Percentiles rank a stretch among this genome's conserved stretches.
These are phyloP conservation scores for Pseudomyrmex dendroicus DNA, from an alignment of 1,140 invertebrate species.

Conservation along the genomic window DNA sequence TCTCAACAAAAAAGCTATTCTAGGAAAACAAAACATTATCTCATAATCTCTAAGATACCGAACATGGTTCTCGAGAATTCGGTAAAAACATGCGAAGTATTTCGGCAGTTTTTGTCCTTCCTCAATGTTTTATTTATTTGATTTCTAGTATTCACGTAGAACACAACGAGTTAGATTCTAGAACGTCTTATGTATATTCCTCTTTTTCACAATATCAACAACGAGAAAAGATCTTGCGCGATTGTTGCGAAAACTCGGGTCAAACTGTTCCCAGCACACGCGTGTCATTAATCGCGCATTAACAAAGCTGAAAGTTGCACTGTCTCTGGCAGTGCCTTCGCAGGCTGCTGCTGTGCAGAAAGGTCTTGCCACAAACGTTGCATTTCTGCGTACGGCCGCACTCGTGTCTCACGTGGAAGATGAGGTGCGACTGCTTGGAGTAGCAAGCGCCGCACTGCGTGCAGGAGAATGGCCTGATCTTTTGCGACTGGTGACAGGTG, in stretches of 20 bases:
- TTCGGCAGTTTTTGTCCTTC: background rate
- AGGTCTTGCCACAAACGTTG: conserved; percentile 82
- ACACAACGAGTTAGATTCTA: too few species aligned
- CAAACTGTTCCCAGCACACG: background rate
- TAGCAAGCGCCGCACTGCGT: conserved; percentile 76
- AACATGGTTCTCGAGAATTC: background rate
- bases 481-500: conserved; percentile 70
- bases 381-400: conserved; percentile 82
- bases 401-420: conserved; percentile 79
- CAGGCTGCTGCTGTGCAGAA: conserved; percentile 83
- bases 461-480: conserved; percentile 74
- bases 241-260: background rate
- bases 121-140: background rate
- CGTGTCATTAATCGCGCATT: background rate
- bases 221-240: background rate
- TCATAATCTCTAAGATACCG: background rate
- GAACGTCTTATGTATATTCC: too few species aligned
- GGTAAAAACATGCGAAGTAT: background rate
- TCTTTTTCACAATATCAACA: too few species aligned
- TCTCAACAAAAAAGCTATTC: background rate
- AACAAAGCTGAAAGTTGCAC: conserved; percentile 62
- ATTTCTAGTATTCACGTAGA: too few species aligned
- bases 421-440: conserved; percentile 76
- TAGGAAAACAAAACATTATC: background rate
- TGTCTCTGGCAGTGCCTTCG: conserved; percentile 78